A percentile compares a stretch with the other conserved stretches of the same genome.
These are phyloP conservation scores for Pheosia tremula DNA, from an alignment of 2,888 invertebrate genomes.

Conservation along the genomic window DNA sequence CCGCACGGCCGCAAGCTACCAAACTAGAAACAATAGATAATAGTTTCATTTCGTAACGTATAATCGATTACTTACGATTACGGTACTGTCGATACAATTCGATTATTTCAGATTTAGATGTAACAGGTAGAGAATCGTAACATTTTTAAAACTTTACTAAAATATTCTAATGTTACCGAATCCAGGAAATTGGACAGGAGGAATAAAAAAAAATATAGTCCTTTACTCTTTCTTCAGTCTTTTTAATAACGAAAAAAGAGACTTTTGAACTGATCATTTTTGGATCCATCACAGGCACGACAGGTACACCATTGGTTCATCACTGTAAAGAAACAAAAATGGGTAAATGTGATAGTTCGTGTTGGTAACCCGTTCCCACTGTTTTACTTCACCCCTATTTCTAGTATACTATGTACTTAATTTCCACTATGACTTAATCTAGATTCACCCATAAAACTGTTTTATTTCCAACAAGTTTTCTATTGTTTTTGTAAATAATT, in stretches of 20 bases:
- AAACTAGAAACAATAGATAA: slow-evolving; percentile 11
- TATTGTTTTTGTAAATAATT: background rate
- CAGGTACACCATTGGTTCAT: too few relatives aligned
- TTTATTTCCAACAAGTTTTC: slow-evolving; percentile 1
- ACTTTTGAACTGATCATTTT: too few relatives aligned
- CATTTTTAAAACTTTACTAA: slow-evolving; percentile 6
- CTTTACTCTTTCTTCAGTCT: too few relatives aligned
- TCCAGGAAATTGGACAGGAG: background rate
- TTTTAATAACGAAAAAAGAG: too few relatives aligned
- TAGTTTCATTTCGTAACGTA: slow-evolving; percentile 22
- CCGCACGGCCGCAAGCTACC: slow-evolving; percentile 7
- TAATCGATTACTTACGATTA: slow-evolving; percentile 17
- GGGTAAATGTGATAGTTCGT: too few relatives aligned
- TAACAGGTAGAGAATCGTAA: slow-evolving; percentile 8
- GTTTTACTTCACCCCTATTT: background rate
- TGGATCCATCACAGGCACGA: too few relatives aligned
- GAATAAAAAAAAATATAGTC: background rate
- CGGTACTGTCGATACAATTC: slow-evolving; percentile 11
- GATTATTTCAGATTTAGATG: slow-evolving; percentile 15
- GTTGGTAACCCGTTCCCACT: too few relatives aligned
- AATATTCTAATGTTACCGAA: background rate
- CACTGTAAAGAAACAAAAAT: too few relatives aligned
- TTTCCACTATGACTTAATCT: background rate
- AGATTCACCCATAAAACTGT: slow-evolving; percentile 3
- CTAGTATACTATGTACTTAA: background rate